phyloP scores from a whole-genome alignment of 2,888 invertebrate genomes.

The Melanargia galathea region DNA sequence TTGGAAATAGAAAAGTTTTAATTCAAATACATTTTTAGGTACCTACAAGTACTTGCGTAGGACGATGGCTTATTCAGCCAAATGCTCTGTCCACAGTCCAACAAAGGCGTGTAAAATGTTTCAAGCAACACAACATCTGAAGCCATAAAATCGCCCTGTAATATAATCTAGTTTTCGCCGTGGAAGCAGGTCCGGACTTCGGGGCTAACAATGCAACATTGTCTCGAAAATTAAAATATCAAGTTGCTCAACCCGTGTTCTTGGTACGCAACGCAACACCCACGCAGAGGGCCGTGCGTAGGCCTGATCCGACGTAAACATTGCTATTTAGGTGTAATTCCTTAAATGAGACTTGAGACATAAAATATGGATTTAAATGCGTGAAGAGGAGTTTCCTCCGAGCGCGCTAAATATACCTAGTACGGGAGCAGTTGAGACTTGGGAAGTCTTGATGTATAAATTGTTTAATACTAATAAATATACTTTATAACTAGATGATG shows the following conservation, averaged over 20 bases:
- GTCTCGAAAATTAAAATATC: conserved; percentile 58
- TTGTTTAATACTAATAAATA: too few relatives aligned
- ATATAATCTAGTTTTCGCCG: conserved; percentile 21
- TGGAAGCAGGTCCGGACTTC: neutral
- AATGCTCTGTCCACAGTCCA: neutral
- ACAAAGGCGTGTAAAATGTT: neutral
- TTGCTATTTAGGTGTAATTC: conserved; percentile 8
- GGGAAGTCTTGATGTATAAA: too few relatives aligned
- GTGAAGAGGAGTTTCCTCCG: too few relatives aligned
- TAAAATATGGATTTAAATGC: too few relatives aligned
- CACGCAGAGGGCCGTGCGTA: conserved; percentile 29
- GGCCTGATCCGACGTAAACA: conserved; percentile 17
- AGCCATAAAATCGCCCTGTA: conserved; percentile 21
- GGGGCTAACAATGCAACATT: conserved; percentile 58
- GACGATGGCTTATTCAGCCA: too few relatives aligned
- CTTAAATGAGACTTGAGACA: conserved; percentile 3
- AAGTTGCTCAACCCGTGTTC: conserved; percentile 60
- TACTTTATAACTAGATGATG: too few relatives aligned
- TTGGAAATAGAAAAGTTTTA: too few relatives aligned
- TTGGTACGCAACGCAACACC: conserved; percentile 60
- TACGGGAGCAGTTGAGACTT: too few relatives aligned
- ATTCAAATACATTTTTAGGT: too few relatives aligned
- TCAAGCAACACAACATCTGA: conserved; percentile 8
- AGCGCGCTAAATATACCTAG: too few relatives aligned
- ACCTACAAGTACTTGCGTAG: too few relatives aligned